Evolutionary conservation across 1,140 invertebrate genomes (phyloP).

Genomic region (Aphis gossypii): DNA sequence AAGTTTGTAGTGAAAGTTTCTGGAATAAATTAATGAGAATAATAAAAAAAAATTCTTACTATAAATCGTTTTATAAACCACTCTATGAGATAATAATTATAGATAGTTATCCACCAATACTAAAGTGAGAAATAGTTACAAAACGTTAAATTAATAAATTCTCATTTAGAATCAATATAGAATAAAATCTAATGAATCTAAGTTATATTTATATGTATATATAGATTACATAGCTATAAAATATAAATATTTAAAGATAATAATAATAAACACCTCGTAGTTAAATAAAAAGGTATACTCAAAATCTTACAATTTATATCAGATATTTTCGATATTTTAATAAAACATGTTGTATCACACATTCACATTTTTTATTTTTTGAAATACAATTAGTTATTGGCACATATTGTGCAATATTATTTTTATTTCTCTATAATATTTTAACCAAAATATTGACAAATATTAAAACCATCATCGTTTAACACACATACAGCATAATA

Average conservation of each 20-base stretch:
- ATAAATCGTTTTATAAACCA: background rate
- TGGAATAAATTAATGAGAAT: conserved; percentile 4
- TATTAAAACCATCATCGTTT: background rate
- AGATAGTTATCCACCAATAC: background rate
- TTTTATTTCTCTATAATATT: background rate
- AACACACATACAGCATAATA: background rate
- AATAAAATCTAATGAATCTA: background rate
- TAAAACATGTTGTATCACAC: too few relatives aligned
- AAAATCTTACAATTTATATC: too few relatives aligned
- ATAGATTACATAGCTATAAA: background rate
- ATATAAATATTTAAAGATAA: background rate
- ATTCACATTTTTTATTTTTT: background rate
- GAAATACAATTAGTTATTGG: background rate
- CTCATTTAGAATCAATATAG: background rate
- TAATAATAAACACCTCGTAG: background rate
- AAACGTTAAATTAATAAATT: background rate
- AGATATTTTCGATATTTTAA: too few relatives aligned
- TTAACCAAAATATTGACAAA: background rate
- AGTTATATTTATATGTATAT: too few relatives aligned
- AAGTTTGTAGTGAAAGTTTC: conserved; percentile 4
- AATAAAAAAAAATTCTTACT: background rate
- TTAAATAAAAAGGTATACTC: too few relatives aligned
- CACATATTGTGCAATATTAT: background rate
- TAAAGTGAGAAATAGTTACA: background rate
- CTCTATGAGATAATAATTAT: background rate